Conservation (phyloP, 1,140 invertebrate genomes). For the Drosophila bocki region DNA sequence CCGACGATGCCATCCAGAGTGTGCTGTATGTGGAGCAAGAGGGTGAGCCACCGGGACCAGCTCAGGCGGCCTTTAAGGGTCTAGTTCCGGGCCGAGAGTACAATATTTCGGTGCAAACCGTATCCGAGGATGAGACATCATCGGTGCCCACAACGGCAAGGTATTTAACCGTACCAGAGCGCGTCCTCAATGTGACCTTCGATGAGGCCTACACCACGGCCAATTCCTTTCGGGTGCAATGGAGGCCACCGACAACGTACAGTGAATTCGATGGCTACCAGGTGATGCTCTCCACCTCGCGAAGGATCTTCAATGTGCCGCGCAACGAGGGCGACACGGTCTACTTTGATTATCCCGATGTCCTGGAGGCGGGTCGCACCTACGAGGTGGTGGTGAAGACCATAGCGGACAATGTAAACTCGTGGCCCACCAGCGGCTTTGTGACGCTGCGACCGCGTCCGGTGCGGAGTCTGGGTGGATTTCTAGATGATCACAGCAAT, state of each 20-base stretch:
- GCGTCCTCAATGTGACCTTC: conserved; percentile 93
- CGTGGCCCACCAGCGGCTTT: conserved; percentile 94
- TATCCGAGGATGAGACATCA: conserved; percentile 95
- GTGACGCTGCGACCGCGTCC: conserved; percentile 93
- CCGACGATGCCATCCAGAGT: conserved; percentile 94
- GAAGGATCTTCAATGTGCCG: conserved; percentile 88
- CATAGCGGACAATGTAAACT: conserved; percentile 95
- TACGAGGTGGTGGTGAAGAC: conserved; percentile 96
- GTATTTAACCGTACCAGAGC: conserved; percentile 95
- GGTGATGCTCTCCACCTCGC: conserved; percentile 89
- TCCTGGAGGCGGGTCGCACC: conserved; percentile 93
- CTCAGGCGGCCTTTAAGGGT: conserved; percentile 96
- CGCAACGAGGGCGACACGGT: conserved; percentile 88
- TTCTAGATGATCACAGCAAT: conserved; percentile 88
- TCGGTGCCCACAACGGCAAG: conserved; percentile 95
- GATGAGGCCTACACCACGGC: conserved; percentile 90
- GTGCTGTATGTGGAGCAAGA: conserved; percentile 96
- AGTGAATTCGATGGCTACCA: conserved; percentile 97
- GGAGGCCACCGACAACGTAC: conserved; percentile 92
- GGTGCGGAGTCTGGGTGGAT: conserved; percentile 87
- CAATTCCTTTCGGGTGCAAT: conserved; percentile 91
- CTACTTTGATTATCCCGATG: conserved; percentile 91
- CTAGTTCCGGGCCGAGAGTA: conserved; percentile 90
- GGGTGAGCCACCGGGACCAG: conserved; percentile 96
- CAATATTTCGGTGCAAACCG: conserved; percentile 87